Percentiles rank a stretch among this genome's conserved stretches.
Evolutionary conservation across 2,113 vertebrate species (phyloP).

Genomic region (Pungitius pungitius): DNA sequence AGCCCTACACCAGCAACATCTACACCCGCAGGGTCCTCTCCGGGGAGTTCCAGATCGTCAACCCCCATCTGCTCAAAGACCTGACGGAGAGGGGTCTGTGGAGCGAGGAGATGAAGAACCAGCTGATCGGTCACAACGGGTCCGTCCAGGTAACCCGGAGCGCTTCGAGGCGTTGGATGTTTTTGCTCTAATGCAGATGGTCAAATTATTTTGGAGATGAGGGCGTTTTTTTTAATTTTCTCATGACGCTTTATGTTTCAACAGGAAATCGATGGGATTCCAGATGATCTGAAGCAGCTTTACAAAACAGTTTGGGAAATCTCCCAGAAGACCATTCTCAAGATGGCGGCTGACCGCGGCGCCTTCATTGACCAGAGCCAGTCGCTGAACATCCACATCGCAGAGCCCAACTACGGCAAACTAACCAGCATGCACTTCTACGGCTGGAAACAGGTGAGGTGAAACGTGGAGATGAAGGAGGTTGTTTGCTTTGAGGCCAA

Average conservation of each 20-base stretch:
- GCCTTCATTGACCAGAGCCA: conserved; percentile 99
- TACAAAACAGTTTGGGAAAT: conserved; percentile 99
- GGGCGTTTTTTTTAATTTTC: no score
- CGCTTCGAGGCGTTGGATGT: neutral
- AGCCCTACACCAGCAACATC: conserved; percentile 98
- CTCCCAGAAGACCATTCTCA: conserved; percentile 93
- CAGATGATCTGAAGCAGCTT: conserved; percentile 90
- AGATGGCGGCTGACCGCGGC: conserved; percentile 96
- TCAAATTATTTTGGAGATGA: no score
- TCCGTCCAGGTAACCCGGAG: conserved; percentile 90
- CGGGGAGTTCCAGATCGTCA: conserved; percentile 98
- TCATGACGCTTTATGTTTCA: neutral
- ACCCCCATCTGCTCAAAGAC: conserved; percentile 96
- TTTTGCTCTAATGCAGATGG: neutral
- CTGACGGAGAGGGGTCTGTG: conserved; percentile 93
- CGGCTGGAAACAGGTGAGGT: conserved; percentile 94
- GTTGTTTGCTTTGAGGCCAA: no score
- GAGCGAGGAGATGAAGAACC: conserved; percentile 98
- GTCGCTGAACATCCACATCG: conserved; percentile 97
- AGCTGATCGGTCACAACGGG: conserved; percentile 92
- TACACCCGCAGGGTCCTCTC: conserved; percentile 97
- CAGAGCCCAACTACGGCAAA: conserved; percentile 97
- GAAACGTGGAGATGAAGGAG: accelerated
- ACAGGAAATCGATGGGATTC: conserved; percentile 85
- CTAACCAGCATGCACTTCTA: conserved; percentile 99